Conservation (phyloP, 2,888 invertebrate genomes). For the Cantharis lateralis region DNA sequence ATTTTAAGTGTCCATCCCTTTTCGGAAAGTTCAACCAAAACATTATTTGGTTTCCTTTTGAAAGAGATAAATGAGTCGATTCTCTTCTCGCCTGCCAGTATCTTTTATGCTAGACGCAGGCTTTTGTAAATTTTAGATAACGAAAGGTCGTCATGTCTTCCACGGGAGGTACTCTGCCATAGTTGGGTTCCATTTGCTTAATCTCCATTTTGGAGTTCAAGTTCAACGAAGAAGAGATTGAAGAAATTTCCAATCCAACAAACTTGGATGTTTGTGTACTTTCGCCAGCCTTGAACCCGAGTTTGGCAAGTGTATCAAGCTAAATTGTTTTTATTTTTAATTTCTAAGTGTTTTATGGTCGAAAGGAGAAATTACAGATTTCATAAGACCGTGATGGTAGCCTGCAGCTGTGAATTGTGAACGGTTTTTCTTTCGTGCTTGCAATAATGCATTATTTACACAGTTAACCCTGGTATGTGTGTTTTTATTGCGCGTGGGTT, state of each 20-base stretch:
- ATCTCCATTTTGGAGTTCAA: too few species aligned
- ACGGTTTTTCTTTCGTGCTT: neutral
- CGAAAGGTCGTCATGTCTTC: too few species aligned
- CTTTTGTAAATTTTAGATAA: too few species aligned
- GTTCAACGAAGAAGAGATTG: too few species aligned
- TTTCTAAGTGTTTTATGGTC: neutral
- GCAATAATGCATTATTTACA: neutral
- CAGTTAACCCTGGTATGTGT: neutral
- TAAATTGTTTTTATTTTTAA: neutral
- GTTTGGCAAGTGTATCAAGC: neutral
- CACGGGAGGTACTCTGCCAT: too few species aligned
- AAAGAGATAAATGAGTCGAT: neutral
- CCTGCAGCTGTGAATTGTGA: neutral
- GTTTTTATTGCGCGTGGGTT: neutral
- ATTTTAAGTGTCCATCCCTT: neutral
- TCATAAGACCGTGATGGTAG: neutral
- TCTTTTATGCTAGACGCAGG: too few species aligned
- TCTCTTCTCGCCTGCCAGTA: neutral
- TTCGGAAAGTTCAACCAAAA: neutral
- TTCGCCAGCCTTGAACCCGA: neutral
- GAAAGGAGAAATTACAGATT: neutral
- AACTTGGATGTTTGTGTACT: neutral
- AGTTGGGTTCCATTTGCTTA: too few species aligned
- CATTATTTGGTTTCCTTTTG: neutral
- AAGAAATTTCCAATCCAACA: too few species aligned